Evolutionary conservation across 2,797 vertebrate species (phyloP).

Genomic region (Knipowitschia caucasica): DNA sequence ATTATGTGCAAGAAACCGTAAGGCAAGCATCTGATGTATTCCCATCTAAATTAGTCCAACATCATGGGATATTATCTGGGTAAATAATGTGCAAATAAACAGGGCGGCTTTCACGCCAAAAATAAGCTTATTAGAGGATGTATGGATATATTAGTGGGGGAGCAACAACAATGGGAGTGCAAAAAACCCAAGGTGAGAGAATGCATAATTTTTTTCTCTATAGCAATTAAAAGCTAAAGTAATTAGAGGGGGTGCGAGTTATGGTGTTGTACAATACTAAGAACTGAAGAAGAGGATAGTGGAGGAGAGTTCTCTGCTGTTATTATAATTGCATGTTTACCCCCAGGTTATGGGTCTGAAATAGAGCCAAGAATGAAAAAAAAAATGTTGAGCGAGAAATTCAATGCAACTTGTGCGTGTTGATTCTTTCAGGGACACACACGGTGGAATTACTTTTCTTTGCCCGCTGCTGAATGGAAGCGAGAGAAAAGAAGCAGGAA

Average conservation of each 20-base stretch:
- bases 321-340: slow-evolving; percentile 80
- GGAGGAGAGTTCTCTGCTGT: slow-evolving; percentile 59
- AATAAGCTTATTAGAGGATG: slow-evolving; percentile 49
- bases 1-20: not conserved
- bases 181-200: slow-evolving; percentile 4
- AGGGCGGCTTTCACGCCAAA: slow-evolving; percentile 20
- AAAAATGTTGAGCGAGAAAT: slow-evolving; percentile 62
- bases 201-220: slow-evolving; percentile 27
- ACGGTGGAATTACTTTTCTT: slow-evolving; percentile 73
- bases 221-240: slow-evolving; percentile 68
- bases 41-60: not conserved
- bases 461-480: slow-evolving; percentile 63
- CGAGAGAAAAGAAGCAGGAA: slow-evolving; percentile 57
- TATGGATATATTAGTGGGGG: slow-evolving; percentile 40
- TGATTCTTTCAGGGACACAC: slow-evolving; percentile 71
- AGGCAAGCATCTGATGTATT: not conserved
- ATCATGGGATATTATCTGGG: not conserved
- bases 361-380: slow-evolving; percentile 66
- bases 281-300: slow-evolving; percentile 55
- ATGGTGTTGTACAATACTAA: slow-evolving; percentile 60
- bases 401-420: slow-evolving; percentile 68
- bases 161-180: slow-evolving; percentile 9
- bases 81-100: slow-evolving; percentile 6
- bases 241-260: slow-evolving; percentile 63
- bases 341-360: slow-evolving; percentile 74